Conservation (phyloP, 2,888 invertebrate genomes). For the Tenthredo mesomela region DNA sequence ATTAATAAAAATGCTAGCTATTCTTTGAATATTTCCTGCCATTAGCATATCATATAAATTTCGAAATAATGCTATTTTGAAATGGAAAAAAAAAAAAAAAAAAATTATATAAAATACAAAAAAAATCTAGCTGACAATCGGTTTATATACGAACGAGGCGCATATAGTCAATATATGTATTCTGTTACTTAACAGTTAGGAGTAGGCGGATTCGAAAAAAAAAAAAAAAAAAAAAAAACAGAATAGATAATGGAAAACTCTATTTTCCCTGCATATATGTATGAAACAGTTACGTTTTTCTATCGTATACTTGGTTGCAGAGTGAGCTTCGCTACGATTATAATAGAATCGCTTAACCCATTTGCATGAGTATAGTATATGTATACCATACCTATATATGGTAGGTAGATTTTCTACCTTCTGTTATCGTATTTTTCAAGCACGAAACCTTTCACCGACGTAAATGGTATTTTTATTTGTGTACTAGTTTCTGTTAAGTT, state of each 20-base stretch:
- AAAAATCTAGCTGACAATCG: background rate
- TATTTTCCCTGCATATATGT: background rate
- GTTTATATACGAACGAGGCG: background rate
- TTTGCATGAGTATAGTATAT: background rate
- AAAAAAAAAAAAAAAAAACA: background rate
- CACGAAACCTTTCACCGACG: background rate
- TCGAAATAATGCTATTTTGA: background rate
- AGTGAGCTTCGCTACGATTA: slow-evolving; percentile 7
- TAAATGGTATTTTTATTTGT: slow-evolving; percentile 15
- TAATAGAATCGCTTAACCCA: slow-evolving; percentile 35
- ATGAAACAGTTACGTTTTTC: background rate
- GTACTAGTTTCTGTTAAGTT: slow-evolving; percentile 8
- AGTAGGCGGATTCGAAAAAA: background rate
- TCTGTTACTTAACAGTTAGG: background rate
- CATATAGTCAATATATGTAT: background rate
- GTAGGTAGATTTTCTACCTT: slow-evolving; percentile 2
- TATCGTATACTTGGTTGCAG: background rate
- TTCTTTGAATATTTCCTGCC: too few relatives aligned
- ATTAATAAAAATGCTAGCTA: too few relatives aligned
- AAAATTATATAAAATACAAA: too few relatives aligned
- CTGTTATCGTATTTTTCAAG: slow-evolving; percentile 31
- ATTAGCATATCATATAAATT: too few relatives aligned
- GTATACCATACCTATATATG: background rate
- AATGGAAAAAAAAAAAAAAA: background rate
- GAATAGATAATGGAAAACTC: background rate